Conservation (phyloP, 2,888 invertebrate genomes). For the Agonopterix alstromeriana region DNA sequence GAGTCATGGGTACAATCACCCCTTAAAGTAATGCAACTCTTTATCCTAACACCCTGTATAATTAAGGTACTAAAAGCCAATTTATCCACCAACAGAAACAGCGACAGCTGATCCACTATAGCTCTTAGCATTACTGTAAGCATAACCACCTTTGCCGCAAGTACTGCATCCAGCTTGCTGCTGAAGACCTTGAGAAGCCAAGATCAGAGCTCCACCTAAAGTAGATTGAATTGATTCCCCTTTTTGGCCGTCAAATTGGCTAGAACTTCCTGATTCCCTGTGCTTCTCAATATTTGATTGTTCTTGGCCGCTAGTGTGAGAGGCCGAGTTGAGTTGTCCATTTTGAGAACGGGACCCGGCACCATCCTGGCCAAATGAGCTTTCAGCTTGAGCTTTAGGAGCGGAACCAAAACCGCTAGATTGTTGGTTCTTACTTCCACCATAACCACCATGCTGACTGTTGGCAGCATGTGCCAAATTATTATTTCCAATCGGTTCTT, state of each 20-base stretch:
- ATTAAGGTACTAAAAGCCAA: neutral
- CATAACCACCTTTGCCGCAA: slow-evolving; percentile 53
- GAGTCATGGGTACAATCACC: too few species aligned
- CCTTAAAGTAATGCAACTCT: too few species aligned
- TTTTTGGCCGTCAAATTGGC: too few species aligned
- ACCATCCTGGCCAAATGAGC: neutral
- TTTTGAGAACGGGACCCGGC: neutral
- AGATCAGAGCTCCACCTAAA: slow-evolving; percentile 41
- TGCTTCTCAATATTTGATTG: too few species aligned
- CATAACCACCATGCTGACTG: too few species aligned
- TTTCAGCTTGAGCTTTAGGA: slow-evolving; percentile 3
- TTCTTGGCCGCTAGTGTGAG: too few species aligned
- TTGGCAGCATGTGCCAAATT: too few species aligned
- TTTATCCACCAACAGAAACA: slow-evolving; percentile 56
- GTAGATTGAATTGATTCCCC: slow-evolving; percentile 22
- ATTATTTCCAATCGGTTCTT: slow-evolving; percentile 1
- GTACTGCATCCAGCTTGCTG: slow-evolving; percentile 38
- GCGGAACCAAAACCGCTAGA: neutral
- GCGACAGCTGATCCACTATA: slow-evolving; percentile 53
- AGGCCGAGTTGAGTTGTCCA: neutral
- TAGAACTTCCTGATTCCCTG: too few species aligned
- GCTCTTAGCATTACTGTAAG: slow-evolving; percentile 64
- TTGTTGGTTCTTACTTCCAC: too few species aligned
- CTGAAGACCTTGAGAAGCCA: slow-evolving; percentile 49
- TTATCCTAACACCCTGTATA: too few species aligned